phyloP scores from a whole-genome alignment of 1,140 invertebrate species.

The Goniozus legneri region DNA sequence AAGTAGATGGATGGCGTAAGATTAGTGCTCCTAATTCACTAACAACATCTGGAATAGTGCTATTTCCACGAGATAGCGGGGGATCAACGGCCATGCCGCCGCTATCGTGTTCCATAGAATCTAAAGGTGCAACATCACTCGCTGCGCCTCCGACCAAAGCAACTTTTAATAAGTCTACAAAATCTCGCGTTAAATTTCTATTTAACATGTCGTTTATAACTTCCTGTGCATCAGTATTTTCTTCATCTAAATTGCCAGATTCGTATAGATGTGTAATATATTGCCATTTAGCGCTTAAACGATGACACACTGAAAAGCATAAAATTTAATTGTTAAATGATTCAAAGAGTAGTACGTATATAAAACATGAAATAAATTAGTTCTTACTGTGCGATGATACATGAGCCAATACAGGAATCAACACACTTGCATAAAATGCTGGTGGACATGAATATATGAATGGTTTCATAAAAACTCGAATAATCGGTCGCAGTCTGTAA shows the following conservation, averaged over 20 bases:
- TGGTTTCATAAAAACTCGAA: constrained; percentile 80
- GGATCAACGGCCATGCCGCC: constrained; percentile 61
- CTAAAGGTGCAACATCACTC: constrained; percentile 49
- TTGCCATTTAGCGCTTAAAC: constrained; percentile 74
- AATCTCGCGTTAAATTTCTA: constrained; percentile 80
- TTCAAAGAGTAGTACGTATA: not conserved
- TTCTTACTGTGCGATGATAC: constrained; percentile 73
- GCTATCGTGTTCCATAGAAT: constrained; percentile 66
- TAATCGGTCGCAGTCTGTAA: constrained; percentile 75
- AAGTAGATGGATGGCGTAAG: constrained; percentile 63
- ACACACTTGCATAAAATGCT: constrained; percentile 68
- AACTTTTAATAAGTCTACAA: constrained; percentile 78
- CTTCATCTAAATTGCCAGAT: constrained; percentile 70
- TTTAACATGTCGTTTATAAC: constrained; percentile 86
- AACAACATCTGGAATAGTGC: constrained; percentile 63
- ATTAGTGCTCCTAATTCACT: constrained; percentile 71
- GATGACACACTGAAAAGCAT: constrained; percentile 64
- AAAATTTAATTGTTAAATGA: constrained; percentile 12
- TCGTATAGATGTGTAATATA: constrained; percentile 73
- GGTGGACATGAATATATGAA: constrained; percentile 82
- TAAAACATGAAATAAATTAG: not conserved
- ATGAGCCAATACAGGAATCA: constrained; percentile 74
- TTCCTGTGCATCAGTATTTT: constrained; percentile 79
- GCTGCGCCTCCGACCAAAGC: constrained; percentile 57
- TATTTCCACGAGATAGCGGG: constrained; percentile 55